Evolutionary conservation across 2,888 invertebrate genomes (phyloP), one percentile per base, ranked within the genome.

Genomic region (Ommatoiulus sabulosus): DNA sequence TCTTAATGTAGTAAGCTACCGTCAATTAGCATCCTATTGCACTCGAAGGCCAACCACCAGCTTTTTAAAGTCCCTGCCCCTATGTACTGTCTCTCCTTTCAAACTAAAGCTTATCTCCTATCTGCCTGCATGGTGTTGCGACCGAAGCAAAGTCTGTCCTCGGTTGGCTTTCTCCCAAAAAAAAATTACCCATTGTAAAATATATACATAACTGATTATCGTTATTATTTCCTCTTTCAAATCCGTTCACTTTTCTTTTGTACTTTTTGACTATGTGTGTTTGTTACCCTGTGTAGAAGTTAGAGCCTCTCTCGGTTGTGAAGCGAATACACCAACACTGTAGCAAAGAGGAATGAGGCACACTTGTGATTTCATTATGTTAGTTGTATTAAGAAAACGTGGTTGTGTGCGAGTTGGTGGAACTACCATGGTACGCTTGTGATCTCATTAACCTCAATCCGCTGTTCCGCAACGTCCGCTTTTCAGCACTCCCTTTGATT

Each of bases 151-250:
- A 35, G 72, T 10, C 24, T 72, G n/a, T 80, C 80, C 80, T 80
- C 15, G 80, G 80, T 80, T 80, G 80, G 35, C 80, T 80, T 35
- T 80, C 35, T 80, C 35, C 35, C 35, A 35, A 80, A 80, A 80
- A 35, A 35, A 35, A 35, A 80, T 35, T 80, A 10, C 80, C 80
- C 80, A 80, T 80, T 80, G 80, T 80, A 80, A 80, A 24, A 80
- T 80, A 80, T 80, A 80, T 80, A 80, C 80, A 80, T 80, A 80
- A 80, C 80, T 80, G 80, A 80, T 80, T 80, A 80, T 43, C 35
- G 80, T 80, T 80, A 80, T 80, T 80, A 80, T 80, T 80, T 80
- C 24, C 80, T 80, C 80, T 80, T 80, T 80, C 80, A 35, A 80
- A 43, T 43, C 15, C 24, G 72, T 72, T 72, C 80, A 80, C 80